phyloP scores from a whole-genome alignment of 1,140 invertebrate species.

The Maconellicoccus hirsutus region DNA sequence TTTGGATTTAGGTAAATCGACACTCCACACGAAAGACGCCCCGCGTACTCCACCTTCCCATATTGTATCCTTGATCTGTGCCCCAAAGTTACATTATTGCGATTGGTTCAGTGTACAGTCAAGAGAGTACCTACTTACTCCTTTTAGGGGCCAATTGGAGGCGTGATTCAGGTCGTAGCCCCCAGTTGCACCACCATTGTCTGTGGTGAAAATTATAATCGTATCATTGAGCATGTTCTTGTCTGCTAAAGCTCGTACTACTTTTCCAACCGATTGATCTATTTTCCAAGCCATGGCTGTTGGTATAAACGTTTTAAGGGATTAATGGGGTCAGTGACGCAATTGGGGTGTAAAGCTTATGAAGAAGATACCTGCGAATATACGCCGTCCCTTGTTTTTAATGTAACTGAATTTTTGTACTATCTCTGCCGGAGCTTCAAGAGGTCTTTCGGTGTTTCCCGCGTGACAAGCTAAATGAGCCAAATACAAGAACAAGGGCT shows the following conservation, averaged over 20 bases:
- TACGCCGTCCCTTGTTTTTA: constrained; percentile 39
- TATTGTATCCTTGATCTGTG: background rate
- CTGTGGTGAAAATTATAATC: constrained; percentile 73
- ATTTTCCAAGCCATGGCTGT: constrained; percentile 64
- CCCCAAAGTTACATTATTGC: too few relatives aligned
- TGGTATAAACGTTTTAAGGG: too few relatives aligned
- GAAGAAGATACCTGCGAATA: too few relatives aligned
- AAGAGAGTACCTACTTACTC: constrained; percentile 39
- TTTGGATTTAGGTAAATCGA: background rate
- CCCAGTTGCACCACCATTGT: constrained; percentile 75
- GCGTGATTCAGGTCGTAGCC: constrained; percentile 78
- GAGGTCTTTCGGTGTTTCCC: constrained; percentile 40
- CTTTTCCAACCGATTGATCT: constrained; percentile 70
- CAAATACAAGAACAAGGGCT: constrained; percentile 67
- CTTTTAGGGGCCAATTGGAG: constrained; percentile 80
- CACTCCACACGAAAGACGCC: background rate
- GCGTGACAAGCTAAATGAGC: constrained; percentile 69
- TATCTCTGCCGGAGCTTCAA: constrained; percentile 56
- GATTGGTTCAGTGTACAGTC: too few relatives aligned
- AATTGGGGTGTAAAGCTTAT: too few relatives aligned
- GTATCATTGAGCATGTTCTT: constrained; percentile 59
- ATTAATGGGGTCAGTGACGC: too few relatives aligned
- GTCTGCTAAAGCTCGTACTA: constrained; percentile 53
- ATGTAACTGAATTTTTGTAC: constrained; percentile 63
- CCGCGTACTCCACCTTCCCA: background rate